Conservation (phyloP, 2,888 invertebrate genomes). For the Uloborus plumipes region DNA sequence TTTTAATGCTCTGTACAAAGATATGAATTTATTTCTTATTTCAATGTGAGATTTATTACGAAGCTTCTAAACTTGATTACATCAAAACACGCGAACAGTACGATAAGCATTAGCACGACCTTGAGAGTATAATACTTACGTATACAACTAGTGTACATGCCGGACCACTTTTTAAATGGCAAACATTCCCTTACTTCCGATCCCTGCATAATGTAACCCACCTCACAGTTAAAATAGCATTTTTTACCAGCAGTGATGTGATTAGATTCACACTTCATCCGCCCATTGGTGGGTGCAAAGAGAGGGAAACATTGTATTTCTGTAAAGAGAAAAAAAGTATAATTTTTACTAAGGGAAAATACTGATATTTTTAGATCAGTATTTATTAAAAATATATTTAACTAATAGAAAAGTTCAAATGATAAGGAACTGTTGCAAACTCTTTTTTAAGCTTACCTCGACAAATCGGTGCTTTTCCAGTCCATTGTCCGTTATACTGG, state of each 20-base stretch:
- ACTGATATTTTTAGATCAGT: too few relatives aligned
- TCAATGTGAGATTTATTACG: too few relatives aligned
- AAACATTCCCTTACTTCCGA: slow-evolving; percentile 28
- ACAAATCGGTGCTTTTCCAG: slow-evolving; percentile 37
- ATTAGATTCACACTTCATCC: neutral
- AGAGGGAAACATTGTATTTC: slow-evolving; percentile 22
- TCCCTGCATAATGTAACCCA: slow-evolving; percentile 36
- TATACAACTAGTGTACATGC: slow-evolving; percentile 15
- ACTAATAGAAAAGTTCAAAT: too few relatives aligned
- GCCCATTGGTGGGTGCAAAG: slow-evolving; percentile 1
- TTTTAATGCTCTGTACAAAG: too few relatives aligned
- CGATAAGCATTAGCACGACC: too few relatives aligned
- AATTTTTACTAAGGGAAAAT: too few relatives aligned
- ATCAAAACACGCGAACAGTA: too few relatives aligned
- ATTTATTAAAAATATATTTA: too few relatives aligned
- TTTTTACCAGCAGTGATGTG: slow-evolving; percentile 7
- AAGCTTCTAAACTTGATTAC: too few relatives aligned
- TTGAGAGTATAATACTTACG: slow-evolving; percentile 19
- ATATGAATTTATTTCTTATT: too few relatives aligned
- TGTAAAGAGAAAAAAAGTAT: slow-evolving; percentile 6
- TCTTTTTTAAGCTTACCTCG: slow-evolving; percentile 32
- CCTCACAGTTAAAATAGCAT: slow-evolving; percentile 30
- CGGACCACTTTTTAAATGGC: slow-evolving; percentile 30
- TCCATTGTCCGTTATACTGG: slow-evolving; percentile 23
- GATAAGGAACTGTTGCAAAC: neutral